Evolutionary conservation across 1,140 invertebrate species (phyloP).

Genomic region (Zaprionus taronus): DNA sequence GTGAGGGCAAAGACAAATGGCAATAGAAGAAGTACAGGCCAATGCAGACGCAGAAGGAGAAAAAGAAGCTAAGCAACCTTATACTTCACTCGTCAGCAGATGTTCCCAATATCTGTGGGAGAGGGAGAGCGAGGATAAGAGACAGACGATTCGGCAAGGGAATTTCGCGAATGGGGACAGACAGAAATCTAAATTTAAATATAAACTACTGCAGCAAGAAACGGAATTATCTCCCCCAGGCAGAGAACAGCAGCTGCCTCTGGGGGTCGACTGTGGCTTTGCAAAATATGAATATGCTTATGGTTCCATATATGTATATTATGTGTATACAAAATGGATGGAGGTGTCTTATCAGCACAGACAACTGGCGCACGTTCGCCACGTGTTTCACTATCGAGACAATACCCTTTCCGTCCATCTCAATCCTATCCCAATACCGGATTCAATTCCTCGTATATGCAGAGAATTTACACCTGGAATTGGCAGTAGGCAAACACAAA

Average conservation of each 20-base stretch:
- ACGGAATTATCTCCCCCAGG: constrained; percentile 62
- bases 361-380: constrained; percentile 77
- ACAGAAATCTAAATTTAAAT: constrained; percentile 67
- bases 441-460: constrained; percentile 35
- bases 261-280: constrained; percentile 31
- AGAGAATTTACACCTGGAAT: constrained; percentile 81
- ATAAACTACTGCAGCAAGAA: constrained; percentile 41
- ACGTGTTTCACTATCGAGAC: constrained; percentile 53
- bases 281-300: constrained; percentile 63
- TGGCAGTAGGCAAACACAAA: constrained; percentile 63
- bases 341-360: constrained; percentile 58
- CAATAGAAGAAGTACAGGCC: constrained; percentile 40
- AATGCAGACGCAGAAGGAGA: constrained; percentile 20
- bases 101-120: constrained; percentile 63
- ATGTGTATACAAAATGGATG: constrained; percentile 6
- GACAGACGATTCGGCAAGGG: constrained; percentile 11
- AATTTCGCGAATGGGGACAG: constrained; percentile 50
- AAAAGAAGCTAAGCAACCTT: constrained; percentile 19
- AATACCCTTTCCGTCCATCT: not conserved
- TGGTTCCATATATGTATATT: constrained; percentile 37
- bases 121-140: not conserved
- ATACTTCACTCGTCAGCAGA: constrained; percentile 33
- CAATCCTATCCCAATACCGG: constrained; percentile 32
- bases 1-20: constrained; percentile 64
- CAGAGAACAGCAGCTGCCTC: constrained; percentile 60